phyloP scores from a whole-genome alignment of 2,797 vertebrate genomes.

The Anisognathus igniventris region DNA sequence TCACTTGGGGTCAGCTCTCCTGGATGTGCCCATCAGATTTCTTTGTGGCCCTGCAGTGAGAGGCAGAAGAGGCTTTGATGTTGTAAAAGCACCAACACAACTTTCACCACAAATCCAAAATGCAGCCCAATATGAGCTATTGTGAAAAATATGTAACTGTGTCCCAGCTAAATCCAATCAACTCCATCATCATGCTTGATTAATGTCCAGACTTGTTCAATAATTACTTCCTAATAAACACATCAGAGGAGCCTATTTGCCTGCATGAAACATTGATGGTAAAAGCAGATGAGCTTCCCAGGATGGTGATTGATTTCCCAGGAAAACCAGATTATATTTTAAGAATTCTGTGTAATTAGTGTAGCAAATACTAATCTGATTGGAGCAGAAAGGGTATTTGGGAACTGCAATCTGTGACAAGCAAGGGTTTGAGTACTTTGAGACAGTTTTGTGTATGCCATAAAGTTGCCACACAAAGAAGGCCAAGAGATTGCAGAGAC shows the following conservation, averaged over 20 bases:
- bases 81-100: background rate
- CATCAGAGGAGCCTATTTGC: background rate
- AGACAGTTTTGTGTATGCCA: background rate
- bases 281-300: background rate
- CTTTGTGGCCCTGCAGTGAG: background rate
- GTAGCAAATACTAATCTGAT: background rate
- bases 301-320: background rate
- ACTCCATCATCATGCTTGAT: background rate
- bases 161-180: background rate
- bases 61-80: background rate
- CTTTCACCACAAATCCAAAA: background rate
- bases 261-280: background rate
- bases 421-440: background rate
- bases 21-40: background rate
- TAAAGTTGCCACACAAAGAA: background rate
- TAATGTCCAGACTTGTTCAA: background rate
- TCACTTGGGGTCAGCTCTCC: fast-evolving
- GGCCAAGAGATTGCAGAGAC: background rate
- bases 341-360: background rate
- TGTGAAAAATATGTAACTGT: background rate
- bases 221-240: background rate
- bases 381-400: background rate
- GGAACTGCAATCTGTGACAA: background rate
- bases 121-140: background rate
- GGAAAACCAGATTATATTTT: background rate